These are phyloP conservation scores for Drosophila quadrilineata DNA, from an alignment of 1,140 invertebrate species.

Conservation along the genomic window DNA sequence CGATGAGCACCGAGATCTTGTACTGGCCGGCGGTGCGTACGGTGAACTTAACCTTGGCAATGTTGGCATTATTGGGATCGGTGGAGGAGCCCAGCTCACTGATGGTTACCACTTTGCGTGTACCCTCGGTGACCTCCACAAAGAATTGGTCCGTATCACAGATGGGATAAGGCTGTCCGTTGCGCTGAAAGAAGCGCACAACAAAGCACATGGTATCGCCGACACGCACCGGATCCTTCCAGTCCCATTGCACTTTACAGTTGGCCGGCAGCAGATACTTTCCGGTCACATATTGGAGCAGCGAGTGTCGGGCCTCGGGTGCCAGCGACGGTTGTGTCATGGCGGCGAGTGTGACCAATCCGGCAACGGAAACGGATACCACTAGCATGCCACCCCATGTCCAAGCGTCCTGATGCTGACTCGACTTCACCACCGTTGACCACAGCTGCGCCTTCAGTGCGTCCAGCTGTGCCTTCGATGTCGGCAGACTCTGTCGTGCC, in stretches of 20 bases:
- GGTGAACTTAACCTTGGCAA: conserved; percentile 93
- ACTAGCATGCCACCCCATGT: conserved; percentile 94
- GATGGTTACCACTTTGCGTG: conserved; percentile 90
- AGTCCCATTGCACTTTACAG: conserved; percentile 90
- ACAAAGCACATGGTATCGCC: conserved; percentile 95
- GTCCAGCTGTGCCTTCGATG: conserved; percentile 89
- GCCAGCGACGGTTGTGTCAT: conserved; percentile 93
- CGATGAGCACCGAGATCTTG: conserved; percentile 91
- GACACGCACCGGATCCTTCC: conserved; percentile 92
- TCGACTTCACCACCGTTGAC: conserved; percentile 92
- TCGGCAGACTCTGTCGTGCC: conserved; percentile 89
- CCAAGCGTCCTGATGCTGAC: conserved; percentile 93
- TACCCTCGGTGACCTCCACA: conserved; percentile 92
- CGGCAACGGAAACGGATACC: conserved; percentile 91
- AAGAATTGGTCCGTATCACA: conserved; percentile 94
- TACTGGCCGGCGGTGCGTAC: conserved; percentile 94
- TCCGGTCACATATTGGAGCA: conserved; percentile 94
- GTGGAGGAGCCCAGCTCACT: conserved; percentile 93
- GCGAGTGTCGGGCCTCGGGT: conserved; percentile 92
- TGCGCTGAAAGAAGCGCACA: conserved; percentile 94
- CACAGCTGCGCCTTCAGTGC: conserved; percentile 91
- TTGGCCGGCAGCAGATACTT: conserved; percentile 94
- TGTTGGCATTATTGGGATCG: conserved; percentile 91
- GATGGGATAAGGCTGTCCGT: conserved; percentile 95
- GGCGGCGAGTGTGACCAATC: conserved; percentile 91